These are phyloP conservation scores for Trisateles emortualis DNA, from an alignment of 2,888 invertebrate genomes.

Conservation along the genomic window DNA sequence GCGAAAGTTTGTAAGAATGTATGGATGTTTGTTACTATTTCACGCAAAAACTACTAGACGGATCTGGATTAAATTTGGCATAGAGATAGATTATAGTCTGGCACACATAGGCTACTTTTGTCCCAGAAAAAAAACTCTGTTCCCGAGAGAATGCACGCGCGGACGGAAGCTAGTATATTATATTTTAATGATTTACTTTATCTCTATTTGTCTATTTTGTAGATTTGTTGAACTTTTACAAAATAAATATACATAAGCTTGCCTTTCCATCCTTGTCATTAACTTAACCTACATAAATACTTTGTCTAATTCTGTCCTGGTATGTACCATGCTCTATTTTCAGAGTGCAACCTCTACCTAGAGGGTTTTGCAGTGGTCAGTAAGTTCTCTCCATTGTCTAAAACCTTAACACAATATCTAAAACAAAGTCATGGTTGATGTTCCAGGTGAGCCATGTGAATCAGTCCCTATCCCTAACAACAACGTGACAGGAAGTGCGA, in stretches of 20 bases:
- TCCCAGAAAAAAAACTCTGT: no score
- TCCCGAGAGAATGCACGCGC: no score
- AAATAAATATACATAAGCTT: no score
- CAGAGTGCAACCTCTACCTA: slow-evolving; percentile 6
- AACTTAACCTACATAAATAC: neutral
- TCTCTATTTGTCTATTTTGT: no score
- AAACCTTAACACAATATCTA: slow-evolving; percentile 1
- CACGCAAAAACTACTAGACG: no score
- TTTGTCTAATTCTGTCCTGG: neutral
- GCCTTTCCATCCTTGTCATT: neutral
- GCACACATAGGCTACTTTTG: no score
- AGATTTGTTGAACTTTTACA: slow-evolving; percentile 12
- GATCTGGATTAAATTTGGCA: no score
- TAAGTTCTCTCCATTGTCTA: slow-evolving; percentile 1
- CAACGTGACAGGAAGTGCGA: slow-evolving; percentile 86
- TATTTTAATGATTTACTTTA: no score
- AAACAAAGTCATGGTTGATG: slow-evolving; percentile 6
- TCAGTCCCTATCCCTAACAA: slow-evolving; percentile 91
- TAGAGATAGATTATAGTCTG: no score
- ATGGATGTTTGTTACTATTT: no score
- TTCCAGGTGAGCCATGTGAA: slow-evolving; percentile 92
- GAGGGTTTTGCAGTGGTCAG: slow-evolving; percentile 11
- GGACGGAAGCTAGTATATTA: no score
- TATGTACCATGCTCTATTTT: slow-evolving; percentile 8
- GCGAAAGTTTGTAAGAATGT: no score